These are phyloP conservation scores for Papilio gigon DNA, from an alignment of 2,888 invertebrate genomes.

Conservation along the genomic window DNA sequence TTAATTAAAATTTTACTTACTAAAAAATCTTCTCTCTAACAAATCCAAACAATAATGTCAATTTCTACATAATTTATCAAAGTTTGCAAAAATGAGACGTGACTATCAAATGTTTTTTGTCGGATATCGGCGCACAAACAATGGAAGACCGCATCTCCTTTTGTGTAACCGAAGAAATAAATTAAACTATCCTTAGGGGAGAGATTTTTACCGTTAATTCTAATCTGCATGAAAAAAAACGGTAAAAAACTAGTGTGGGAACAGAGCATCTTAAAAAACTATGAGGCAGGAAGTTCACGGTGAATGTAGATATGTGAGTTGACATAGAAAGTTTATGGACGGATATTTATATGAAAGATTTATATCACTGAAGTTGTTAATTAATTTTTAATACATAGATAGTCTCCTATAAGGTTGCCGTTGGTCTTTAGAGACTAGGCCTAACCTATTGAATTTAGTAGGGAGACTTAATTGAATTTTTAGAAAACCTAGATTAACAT, in stretches of 20 bases:
- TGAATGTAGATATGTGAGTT: slow-evolving; percentile 76
- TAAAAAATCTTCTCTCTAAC: background rate
- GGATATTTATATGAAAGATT: slow-evolving; percentile 75
- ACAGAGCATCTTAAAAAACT: slow-evolving; percentile 67
- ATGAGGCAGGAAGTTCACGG: slow-evolving; percentile 70
- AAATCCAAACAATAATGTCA: background rate
- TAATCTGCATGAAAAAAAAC: slow-evolving; percentile 69
- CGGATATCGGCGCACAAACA: slow-evolving; percentile 60
- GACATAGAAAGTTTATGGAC: slow-evolving; percentile 70
- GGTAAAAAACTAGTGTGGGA: slow-evolving; percentile 77
- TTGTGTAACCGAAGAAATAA: slow-evolving; percentile 75
- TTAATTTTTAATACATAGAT: slow-evolving; percentile 46
- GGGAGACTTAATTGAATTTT: too few species aligned
- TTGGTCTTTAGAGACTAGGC: too few species aligned
- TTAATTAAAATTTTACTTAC: background rate
- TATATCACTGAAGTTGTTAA: slow-evolving; percentile 54
- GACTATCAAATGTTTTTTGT: slow-evolving; percentile 52
- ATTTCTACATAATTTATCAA: slow-evolving; percentile 12
- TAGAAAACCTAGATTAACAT: too few species aligned
- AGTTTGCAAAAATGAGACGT: slow-evolving; percentile 36
- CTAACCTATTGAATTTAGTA: too few species aligned
- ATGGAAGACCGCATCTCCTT: slow-evolving; percentile 72
- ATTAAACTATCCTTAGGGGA: slow-evolving; percentile 80
- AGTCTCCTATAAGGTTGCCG: too few species aligned
- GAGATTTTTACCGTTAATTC: slow-evolving; percentile 78